A percentile compares a stretch with the other conserved stretches of the same genome.
Evolutionary conservation across 2,113 vertebrate species (phyloP).

Genomic region (Zosterops lateralis): DNA sequence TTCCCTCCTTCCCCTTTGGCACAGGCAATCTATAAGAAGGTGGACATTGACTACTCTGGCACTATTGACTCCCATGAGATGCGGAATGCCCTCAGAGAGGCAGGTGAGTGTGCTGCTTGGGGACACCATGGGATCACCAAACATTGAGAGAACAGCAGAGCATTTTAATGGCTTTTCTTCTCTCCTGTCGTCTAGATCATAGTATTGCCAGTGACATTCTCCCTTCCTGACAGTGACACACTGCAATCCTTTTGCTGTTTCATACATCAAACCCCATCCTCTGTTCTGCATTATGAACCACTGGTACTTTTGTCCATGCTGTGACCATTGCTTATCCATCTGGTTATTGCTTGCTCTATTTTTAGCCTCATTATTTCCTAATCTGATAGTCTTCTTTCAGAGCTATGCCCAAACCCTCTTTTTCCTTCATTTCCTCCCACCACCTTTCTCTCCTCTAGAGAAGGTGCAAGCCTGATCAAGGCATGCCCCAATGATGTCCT

Average conservation of each 20-base stretch:
- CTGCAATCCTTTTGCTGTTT: neutral
- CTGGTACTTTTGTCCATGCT: neutral
- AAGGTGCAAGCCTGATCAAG: neutral
- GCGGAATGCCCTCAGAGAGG: constrained; percentile 74
- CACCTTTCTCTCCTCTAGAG: neutral
- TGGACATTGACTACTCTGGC: constrained; percentile 68
- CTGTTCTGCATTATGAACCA: neutral
- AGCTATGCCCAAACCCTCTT: neutral
- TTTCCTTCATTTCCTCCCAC: neutral
- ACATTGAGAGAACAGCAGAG: accelerated
- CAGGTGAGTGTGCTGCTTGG: constrained; percentile 22
- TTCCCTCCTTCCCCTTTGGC: neutral
- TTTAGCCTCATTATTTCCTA: constrained; percentile 27
- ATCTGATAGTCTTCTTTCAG: neutral
- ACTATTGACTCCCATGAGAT: constrained; percentile 77
- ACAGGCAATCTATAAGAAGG: constrained; percentile 75
- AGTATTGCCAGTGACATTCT: neutral
- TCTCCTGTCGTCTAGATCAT: neutral
- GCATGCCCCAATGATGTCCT: neutral
- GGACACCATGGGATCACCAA: accelerated
- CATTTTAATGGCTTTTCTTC: neutral
- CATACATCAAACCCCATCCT: neutral
- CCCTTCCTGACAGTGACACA: neutral
- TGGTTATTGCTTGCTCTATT: neutral
- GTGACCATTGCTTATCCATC: neutral